Conservation (phyloP, 2,888 invertebrate species). For the Gasteruption jaculator region DNA sequence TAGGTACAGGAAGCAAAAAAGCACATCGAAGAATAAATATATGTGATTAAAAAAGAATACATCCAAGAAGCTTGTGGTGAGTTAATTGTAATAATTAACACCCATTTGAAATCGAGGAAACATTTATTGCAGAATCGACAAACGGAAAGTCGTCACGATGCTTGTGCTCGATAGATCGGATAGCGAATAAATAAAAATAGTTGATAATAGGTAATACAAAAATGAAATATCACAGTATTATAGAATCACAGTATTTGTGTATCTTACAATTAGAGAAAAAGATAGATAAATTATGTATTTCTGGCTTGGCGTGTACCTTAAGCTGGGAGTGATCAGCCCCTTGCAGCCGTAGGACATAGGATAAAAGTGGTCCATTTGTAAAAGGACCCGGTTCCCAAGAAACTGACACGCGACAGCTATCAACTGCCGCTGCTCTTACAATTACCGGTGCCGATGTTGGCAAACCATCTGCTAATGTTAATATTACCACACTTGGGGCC, state of each 20-base stretch:
- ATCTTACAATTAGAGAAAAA: too few relatives aligned
- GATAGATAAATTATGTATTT: constrained; percentile 22
- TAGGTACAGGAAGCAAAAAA: too few relatives aligned
- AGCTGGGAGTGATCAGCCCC: constrained; percentile 60
- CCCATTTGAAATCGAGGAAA: too few relatives aligned
- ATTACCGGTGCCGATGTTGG: constrained; percentile 75
- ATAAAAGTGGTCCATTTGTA: constrained; percentile 82
- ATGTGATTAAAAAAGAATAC: too few relatives aligned
- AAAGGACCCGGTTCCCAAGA: constrained; percentile 86
- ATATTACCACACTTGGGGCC: constrained; percentile 71
- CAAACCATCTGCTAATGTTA: constrained; percentile 68
- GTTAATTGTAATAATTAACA: too few relatives aligned
- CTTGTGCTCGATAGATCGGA: too few relatives aligned
- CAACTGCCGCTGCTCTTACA: constrained; percentile 72
- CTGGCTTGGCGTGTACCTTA: constrained; percentile 58
- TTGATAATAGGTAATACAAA: background rate
- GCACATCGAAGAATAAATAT: too few relatives aligned
- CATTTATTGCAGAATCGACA: too few relatives aligned
- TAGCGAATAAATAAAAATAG: constrained; percentile 7
- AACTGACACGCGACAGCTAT: constrained; percentile 77
- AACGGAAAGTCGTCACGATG: too few relatives aligned
- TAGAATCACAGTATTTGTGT: too few relatives aligned
- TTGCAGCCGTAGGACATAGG: constrained; percentile 73
- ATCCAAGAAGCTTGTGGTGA: too few relatives aligned
- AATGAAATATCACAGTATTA: background rate